These are phyloP conservation scores for Platichthys stellatus DNA, from an alignment of 2,113 vertebrate species.

Conservation along the genomic window DNA sequence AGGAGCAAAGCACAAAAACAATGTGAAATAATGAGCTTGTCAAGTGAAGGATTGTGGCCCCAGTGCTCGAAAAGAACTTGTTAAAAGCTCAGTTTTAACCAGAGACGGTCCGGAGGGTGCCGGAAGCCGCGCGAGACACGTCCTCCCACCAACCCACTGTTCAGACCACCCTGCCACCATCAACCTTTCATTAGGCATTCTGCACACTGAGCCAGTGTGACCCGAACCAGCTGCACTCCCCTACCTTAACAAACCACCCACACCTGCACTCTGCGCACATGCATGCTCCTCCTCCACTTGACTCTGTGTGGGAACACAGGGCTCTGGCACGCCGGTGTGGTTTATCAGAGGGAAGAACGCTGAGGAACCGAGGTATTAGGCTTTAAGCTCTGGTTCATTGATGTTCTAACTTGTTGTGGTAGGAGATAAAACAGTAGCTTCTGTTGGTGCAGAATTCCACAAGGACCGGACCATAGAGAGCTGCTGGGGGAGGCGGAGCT, in stretches of 20 bases:
- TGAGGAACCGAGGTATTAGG: conserved; percentile 65
- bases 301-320: conserved; percentile 60
- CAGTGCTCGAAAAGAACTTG: conserved; percentile 39
- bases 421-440: conserved; percentile 59
- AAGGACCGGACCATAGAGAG: conserved; percentile 34
- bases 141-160: conserved; percentile 45
- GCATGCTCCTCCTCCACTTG: conserved; percentile 58
- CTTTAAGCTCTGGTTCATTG: conserved; percentile 68
- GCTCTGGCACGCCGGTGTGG: conserved; percentile 38
- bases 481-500: conserved; percentile 26
- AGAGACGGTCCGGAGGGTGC: conserved; percentile 34
- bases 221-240: conserved; percentile 54
- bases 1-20: conserved; percentile 71
- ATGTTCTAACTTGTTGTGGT: conserved; percentile 71
- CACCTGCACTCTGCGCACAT: conserved; percentile 58
- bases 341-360: conserved; percentile 59
- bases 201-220: conserved; percentile 55
- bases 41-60: conserved; percentile 66
- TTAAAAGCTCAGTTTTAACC: conserved; percentile 58
- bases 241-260: conserved; percentile 57
- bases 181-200: conserved; percentile 73
- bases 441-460: conserved; percentile 47
- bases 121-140: conserved; percentile 49
- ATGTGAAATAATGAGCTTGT: conserved; percentile 79
- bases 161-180: conserved; percentile 47